Conservation (phyloP, 2,113 vertebrate species). For the Myotis yumanensis region DNA sequence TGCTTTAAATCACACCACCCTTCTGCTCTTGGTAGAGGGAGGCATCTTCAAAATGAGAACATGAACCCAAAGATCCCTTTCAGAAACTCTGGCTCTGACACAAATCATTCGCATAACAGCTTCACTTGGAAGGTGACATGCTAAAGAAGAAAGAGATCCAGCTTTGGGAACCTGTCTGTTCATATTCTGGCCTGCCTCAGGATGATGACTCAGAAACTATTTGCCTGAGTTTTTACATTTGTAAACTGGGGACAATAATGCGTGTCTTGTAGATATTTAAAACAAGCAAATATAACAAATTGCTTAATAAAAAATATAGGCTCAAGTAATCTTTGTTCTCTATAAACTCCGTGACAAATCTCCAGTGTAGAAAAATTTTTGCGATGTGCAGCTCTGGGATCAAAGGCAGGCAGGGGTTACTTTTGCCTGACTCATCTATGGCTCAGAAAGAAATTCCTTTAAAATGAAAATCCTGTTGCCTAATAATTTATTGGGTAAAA, state of each 20-base stretch:
- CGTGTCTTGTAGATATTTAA: not conserved
- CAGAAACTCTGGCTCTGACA: too few species aligned
- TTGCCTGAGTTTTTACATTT: not conserved
- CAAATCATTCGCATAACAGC: too few species aligned
- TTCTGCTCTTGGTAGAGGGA: too few species aligned
- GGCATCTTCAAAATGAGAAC: too few species aligned
- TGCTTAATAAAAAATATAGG: not conserved
- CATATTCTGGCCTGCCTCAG: not conserved
- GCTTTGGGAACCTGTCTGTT: too few species aligned
- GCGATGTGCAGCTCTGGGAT: not conserved
- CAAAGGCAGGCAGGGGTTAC: not conserved
- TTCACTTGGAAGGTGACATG: too few species aligned
- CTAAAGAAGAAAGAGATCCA: too few species aligned
- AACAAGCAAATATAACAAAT: not conserved
- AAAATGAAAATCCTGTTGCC: not conserved
- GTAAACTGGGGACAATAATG: too few species aligned
- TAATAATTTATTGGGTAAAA: not conserved
- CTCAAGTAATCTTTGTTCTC: not conserved
- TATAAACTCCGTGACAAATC: not conserved
- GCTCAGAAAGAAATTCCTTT: not conserved
- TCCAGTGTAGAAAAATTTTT: not conserved
- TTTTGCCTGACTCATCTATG: not conserved
- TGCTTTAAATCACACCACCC: too few species aligned
- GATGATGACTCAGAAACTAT: not conserved
- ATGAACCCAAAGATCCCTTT: too few species aligned